Percentiles rank a stretch among this genome's conserved stretches.
phyloP scores from a whole-genome alignment of 2,797 vertebrate genomes.

The Urophycis tenuis region DNA sequence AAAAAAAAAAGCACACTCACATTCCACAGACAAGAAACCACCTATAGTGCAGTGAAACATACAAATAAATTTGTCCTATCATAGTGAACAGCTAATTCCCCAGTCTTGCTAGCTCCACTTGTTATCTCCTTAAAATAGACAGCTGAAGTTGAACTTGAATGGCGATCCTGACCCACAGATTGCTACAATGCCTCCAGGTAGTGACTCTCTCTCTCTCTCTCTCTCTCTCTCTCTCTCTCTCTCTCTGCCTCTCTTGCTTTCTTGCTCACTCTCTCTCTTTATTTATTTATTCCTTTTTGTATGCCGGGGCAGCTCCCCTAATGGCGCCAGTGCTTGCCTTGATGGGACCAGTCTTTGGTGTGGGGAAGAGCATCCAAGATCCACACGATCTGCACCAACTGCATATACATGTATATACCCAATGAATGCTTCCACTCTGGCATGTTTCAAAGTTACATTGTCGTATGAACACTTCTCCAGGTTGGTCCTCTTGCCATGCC shows the following conservation, averaged over 20 bases:
- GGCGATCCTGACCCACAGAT: background rate
- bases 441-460: background rate
- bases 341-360: background rate
- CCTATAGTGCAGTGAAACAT: background rate
- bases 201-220: too few relatives aligned
- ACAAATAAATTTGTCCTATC: background rate
- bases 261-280: too few relatives aligned
- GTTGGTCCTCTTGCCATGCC: background rate
- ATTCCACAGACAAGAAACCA: background rate
- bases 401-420: background rate
- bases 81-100: background rate
- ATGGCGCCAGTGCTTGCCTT: background rate
- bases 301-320: too few relatives aligned
- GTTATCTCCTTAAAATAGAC: background rate
- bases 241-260: too few relatives aligned
- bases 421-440: background rate
- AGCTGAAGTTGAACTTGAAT: background rate
- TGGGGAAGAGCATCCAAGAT: background rate
- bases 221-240: too few relatives aligned
- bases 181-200: background rate
- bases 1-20: background rate
- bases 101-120: background rate
- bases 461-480: constrained; percentile 22
- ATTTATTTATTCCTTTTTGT: too few relatives aligned
- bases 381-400: background rate